Evolutionary conservation across 2,888 invertebrate genomes (phyloP), one percentile per base, ranked within the genome.

Genomic region (Laspeyria flexula): DNA sequence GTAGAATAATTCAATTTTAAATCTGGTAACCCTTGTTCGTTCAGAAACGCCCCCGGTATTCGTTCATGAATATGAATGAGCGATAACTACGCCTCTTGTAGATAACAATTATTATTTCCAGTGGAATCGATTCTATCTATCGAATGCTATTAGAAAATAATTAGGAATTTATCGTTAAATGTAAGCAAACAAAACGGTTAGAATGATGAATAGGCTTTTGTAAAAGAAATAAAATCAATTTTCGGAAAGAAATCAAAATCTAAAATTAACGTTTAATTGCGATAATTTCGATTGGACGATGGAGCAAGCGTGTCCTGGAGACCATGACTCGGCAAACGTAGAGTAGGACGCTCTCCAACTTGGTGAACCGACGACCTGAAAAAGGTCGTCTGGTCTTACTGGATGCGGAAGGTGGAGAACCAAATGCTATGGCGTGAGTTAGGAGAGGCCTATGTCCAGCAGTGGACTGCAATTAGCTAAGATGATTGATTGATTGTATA

Each of bases 21-120:
- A 55, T 56, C 41, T 58, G 62, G 62, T 49, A 70, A 65, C 60
- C 65, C 58, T 67, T 54, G 60, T 57, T 57, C 51, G 55, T 52
- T 55, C 59, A 63, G 68, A 61, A 66, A 52, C 50, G 66, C 70
- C 68, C 54, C 43, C 61, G 70, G 55, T 69, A 74, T 75, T 71
- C 60, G 56, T 65, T 81, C 77, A 85, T 88, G 86, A 88, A 89
- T 90, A 90, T 87, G 83, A 76, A 88, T 86, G 78, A 80, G 73
- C 60, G 70, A 83, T 86, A 85, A 83, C 78, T 80, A 77, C 60
- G 65, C 61, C 60, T 65, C 75, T 75, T 74, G 73, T 72, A 82
- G 85, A 85, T 86, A 86, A 83, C 78, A 80, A 80, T 83, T 85
- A 83, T 84, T 85, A 82, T 86, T 79, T 75, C 81, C 37, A 30